These are phyloP conservation scores for Rhynchomys soricoides DNA, from an alignment of 2,113 vertebrate species.

Conservation along the genomic window DNA sequence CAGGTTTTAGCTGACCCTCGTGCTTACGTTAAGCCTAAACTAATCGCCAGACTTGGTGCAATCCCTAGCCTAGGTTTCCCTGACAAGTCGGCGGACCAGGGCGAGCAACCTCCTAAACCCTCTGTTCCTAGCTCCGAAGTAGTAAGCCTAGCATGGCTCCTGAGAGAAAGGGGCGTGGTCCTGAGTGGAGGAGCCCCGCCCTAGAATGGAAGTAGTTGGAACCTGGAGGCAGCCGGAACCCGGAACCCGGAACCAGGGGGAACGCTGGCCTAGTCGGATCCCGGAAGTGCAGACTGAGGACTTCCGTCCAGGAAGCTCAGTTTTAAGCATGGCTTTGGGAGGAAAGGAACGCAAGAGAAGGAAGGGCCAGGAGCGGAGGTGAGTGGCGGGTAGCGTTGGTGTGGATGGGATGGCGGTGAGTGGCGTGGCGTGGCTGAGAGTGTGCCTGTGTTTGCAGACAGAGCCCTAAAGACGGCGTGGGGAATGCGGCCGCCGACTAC, in stretches of 20 bases:
- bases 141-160: too few relatives aligned
- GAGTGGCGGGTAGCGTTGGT: background rate
- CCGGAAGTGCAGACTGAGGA: background rate
- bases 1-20: background rate
- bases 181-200: background rate
- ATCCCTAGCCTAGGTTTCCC: too few relatives aligned
- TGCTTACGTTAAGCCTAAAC: background rate
- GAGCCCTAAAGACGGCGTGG: background rate
- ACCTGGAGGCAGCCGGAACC: background rate
- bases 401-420: background rate
- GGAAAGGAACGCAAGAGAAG: background rate
- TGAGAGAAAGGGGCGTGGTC: background rate
- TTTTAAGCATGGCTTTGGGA: background rate
- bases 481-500: conserved; percentile 78
- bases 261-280: background rate
- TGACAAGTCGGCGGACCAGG: accelerated
- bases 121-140: accelerated
- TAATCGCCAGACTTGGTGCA: background rate
- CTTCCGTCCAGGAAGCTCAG: accelerated
- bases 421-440: background rate
- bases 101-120: accelerated
- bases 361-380: background rate
- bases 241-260: background rate
- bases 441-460: conserved; percentile 1
- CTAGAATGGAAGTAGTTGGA: background rate